phyloP scores from a whole-genome alignment of 2,888 invertebrate genomes.

The Cataglyphis cursor region DNA sequence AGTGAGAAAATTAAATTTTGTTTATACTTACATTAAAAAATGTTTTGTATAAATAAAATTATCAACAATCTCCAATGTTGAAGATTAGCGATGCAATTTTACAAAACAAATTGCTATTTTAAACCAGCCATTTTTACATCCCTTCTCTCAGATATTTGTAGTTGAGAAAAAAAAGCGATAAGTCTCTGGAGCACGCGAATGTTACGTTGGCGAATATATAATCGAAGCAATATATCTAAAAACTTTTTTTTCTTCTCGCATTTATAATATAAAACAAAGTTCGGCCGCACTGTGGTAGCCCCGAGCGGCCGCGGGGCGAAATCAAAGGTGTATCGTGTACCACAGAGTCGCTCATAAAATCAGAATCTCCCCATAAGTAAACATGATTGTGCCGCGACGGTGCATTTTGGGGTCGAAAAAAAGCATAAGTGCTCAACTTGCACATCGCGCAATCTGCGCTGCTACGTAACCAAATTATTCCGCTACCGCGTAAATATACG shows the following conservation, averaged over 20 bases:
- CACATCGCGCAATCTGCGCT: slow-evolving; percentile 27
- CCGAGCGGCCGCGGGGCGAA: slow-evolving; percentile 43
- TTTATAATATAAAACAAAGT: slow-evolving; percentile 47
- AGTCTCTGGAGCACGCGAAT: slow-evolving; percentile 13
- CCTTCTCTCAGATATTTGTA: background rate
- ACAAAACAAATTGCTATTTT: background rate
- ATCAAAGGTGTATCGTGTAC: slow-evolving; percentile 57
- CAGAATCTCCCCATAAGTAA: slow-evolving; percentile 6
- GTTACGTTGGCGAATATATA: slow-evolving; percentile 36
- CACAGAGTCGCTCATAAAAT: slow-evolving; percentile 52
- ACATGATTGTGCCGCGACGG: slow-evolving; percentile 33
- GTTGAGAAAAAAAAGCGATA: slow-evolving; percentile 7
- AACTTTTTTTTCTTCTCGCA: slow-evolving; percentile 44
- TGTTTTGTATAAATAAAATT: too few species aligned
- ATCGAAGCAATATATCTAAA: slow-evolving; percentile 48
- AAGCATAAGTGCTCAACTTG: slow-evolving; percentile 39
- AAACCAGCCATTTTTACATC: background rate
- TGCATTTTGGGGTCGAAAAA: slow-evolving; percentile 43
- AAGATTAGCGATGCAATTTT: background rate
- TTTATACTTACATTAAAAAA: background rate
- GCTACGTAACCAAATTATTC: slow-evolving; percentile 44
- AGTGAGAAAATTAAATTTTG: background rate
- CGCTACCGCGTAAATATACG: slow-evolving; percentile 47
- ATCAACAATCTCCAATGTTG: background rate
- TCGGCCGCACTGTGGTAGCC: slow-evolving; percentile 51